These are phyloP conservation scores for Catalaphyllia jardinei DNA, from an alignment of 64 coral and sea anemone species.

Conservation along the genomic window DNA sequence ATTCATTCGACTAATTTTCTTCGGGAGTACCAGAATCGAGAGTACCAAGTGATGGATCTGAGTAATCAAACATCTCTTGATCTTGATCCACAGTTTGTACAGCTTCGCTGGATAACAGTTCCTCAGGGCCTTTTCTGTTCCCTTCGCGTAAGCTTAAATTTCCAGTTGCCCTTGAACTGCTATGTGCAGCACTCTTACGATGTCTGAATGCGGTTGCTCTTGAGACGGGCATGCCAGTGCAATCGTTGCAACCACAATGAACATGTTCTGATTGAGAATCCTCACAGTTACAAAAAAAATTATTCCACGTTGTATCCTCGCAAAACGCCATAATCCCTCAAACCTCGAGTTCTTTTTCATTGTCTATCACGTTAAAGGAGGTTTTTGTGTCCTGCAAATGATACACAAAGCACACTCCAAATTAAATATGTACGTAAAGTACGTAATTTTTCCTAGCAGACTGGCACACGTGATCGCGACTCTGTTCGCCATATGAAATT, in stretches of 20 bases:
- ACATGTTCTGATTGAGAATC: neutral
- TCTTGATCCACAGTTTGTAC: neutral
- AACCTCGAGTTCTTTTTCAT: too few relatives aligned
- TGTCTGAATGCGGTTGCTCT: slow-evolving; percentile 55
- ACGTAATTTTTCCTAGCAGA: too few relatives aligned
- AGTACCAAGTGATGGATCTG: neutral
- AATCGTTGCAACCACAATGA: slow-evolving; percentile 21
- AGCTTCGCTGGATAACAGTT: neutral
- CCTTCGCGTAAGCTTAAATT: neutral
- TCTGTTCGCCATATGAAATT: too few relatives aligned
- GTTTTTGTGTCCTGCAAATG: too few relatives aligned
- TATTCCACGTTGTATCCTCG: slow-evolving; percentile 29
- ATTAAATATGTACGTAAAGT: too few relatives aligned
- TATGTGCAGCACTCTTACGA: neutral
- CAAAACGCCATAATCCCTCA: neutral
- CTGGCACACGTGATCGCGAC: too few relatives aligned
- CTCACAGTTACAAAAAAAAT: slow-evolving; percentile 48
- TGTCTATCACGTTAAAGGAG: too few relatives aligned
- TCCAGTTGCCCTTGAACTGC: slow-evolving; percentile 3
- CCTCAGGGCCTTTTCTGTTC: neutral
- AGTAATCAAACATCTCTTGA: neutral
- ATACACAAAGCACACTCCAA: too few relatives aligned
- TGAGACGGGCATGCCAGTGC: slow-evolving; percentile 18
- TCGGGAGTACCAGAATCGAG: neutral
- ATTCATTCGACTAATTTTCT: slow-evolving; percentile 1